phyloP scores from a whole-genome alignment of 2,113 vertebrate species.

The Nestor notabilis region DNA sequence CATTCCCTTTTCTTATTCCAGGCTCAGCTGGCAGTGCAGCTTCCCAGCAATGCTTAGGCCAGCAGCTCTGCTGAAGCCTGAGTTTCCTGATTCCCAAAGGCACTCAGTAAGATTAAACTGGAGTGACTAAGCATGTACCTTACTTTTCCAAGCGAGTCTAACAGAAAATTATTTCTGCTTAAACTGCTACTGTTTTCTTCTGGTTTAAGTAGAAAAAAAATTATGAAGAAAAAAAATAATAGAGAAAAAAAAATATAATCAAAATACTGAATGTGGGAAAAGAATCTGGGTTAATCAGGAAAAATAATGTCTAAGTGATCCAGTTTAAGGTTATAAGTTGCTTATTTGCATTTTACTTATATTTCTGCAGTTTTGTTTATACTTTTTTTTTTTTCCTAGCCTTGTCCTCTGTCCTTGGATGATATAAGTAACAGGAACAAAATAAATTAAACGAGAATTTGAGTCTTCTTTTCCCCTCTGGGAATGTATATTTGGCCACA shows the following conservation, averaged over 20 bases:
- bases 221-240: neutral
- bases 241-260: neutral
- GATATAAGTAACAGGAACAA: neutral
- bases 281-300: neutral
- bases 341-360: neutral
- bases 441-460: neutral
- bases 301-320: neutral
- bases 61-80: slow-evolving; percentile 10
- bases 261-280: neutral
- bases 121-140: slow-evolving; percentile 42
- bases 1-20: neutral
- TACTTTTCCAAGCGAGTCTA: neutral
- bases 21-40: neutral
- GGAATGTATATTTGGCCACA: neutral
- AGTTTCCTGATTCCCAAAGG: slow-evolving; percentile 5
- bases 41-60: neutral
- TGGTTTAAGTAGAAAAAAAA: neutral
- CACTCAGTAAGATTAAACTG: slow-evolving; percentile 42
- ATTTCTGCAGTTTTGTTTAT: neutral
- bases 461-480: neutral
- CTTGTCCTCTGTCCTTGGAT: neutral
- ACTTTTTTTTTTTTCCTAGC: neutral
- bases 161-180: neutral
- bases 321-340: neutral
- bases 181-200: neutral